Evolutionary conservation across 2,797 vertebrate genomes (phyloP), one percentile per base, ranked within the genome.

Genomic region (Etheostoma perlongum): DNA sequence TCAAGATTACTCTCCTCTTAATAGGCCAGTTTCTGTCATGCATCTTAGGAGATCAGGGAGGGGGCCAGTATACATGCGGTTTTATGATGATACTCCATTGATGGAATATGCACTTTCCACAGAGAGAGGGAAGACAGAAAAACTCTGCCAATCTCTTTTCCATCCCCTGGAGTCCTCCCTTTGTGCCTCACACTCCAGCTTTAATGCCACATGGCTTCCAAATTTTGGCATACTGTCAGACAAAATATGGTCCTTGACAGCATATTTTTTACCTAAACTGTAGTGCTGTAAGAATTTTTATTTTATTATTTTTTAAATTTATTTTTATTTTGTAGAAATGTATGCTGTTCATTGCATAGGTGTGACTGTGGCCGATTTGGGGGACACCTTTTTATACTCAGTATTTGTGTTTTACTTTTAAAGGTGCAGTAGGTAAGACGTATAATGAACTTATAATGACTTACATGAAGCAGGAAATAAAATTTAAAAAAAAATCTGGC

Each of bases 181-280:
- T 52, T 66, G 40, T 69, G 66, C 49, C 82, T 77, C 81, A 70
- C 84, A 72, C 76, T 67, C 25, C 73, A 77, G 76, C 80, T 78
- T 69, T 78, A 62, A 49, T 70, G 67, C 80, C 83, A 87, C 75
- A 86, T 76, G 82, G 88, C 78, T 88, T 88, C 82, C 82, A 68
- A 84, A 13, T 79, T 83, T 90, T 85, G 90, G 74, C 55, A 53
- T 80, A 19, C 27, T 12, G n/a, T 83, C 40, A 59, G 59, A 87
- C 85, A 85, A 91, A 90, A 90, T 93, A 92, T 91, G 84, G 65
- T 87, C 72, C 75, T 82, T 91, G 86, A 92, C 91, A 80, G 82
- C 74, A 82, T 85, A 74, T 90, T 86, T 91, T 86, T 91, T 63
- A 85, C 55, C 74, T 85, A 85, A 90, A 82, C 81, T 89, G 76